phyloP scores from a whole-genome alignment of 2,113 vertebrate species.

The Pteronura brasiliensis region DNA sequence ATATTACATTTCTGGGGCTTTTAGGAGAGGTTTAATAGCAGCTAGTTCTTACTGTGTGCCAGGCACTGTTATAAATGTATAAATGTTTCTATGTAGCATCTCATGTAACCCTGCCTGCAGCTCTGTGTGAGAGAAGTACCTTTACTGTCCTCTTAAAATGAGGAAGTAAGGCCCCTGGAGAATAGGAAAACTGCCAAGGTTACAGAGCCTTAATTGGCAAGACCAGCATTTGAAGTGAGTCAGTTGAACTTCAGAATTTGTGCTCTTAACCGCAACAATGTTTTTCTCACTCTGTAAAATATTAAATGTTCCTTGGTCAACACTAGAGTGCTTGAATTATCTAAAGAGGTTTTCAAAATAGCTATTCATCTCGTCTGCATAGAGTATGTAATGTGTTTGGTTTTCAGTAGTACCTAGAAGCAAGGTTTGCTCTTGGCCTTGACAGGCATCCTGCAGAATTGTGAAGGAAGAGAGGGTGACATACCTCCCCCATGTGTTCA shows the following conservation, averaged over 20 bases:
- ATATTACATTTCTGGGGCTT: not conserved
- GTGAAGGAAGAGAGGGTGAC: not conserved
- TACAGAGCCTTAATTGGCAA: not conserved
- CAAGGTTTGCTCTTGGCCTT: not conserved
- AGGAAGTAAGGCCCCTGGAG: not conserved
- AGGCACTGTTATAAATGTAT: not conserved
- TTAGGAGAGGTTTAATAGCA: not conserved
- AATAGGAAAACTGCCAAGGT: not conserved
- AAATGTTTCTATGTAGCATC: not conserved
- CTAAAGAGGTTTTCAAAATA: not conserved
- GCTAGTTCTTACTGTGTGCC: not conserved
- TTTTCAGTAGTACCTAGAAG: not conserved
- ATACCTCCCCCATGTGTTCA: not conserved
- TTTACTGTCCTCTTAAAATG: not conserved
- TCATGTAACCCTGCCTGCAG: not conserved
- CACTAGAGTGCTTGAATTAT: not conserved
- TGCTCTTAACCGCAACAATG: not conserved
- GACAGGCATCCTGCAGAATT: not conserved
- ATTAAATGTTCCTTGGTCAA: not conserved
- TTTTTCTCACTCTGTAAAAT: not conserved
- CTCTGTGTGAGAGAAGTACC: not conserved
- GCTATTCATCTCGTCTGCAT: not conserved
- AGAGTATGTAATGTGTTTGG: not conserved
- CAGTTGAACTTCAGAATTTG: not conserved
- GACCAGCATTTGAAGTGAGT: not conserved